phyloP scores from a whole-genome alignment of 2,797 vertebrate genomes.

The Streptopelia turtur region DNA sequence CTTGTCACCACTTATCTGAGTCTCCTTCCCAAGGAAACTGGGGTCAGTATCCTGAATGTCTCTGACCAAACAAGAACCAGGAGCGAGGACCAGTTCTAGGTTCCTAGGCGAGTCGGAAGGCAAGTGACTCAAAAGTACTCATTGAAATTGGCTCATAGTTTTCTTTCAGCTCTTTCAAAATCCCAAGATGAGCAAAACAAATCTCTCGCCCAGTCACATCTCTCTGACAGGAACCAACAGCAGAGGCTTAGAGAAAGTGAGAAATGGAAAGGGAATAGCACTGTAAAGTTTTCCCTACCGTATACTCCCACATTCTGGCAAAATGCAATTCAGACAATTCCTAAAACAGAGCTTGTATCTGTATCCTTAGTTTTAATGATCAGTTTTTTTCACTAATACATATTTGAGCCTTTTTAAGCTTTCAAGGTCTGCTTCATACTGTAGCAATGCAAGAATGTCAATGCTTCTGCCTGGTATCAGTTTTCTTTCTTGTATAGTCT shows the following conservation, averaged over 20 bases:
- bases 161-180: background rate
- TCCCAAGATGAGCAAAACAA: background rate
- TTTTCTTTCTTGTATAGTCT: background rate
- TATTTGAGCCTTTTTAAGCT: background rate
- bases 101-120: background rate
- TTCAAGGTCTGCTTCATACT: background rate
- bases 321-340: background rate
- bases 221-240: background rate
- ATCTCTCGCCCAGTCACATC: background rate
- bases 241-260: background rate
- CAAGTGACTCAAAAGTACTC: background rate
- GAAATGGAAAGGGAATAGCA: background rate
- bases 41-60: background rate
- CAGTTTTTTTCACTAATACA: rapidly evolving
- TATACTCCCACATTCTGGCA: background rate
- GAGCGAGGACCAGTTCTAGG: background rate
- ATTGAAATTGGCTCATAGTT: background rate
- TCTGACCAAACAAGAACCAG: background rate
- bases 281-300: background rate
- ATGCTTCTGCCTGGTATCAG: background rate
- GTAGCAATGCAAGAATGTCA: background rate
- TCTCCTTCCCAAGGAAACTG: background rate
- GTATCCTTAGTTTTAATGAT: background rate
- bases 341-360: background rate
- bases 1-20: rapidly evolving